Evolutionary conservation across 64 coral and sea anemone species (phyloP).

Genomic region (Hydrozoanthus tunicans): DNA sequence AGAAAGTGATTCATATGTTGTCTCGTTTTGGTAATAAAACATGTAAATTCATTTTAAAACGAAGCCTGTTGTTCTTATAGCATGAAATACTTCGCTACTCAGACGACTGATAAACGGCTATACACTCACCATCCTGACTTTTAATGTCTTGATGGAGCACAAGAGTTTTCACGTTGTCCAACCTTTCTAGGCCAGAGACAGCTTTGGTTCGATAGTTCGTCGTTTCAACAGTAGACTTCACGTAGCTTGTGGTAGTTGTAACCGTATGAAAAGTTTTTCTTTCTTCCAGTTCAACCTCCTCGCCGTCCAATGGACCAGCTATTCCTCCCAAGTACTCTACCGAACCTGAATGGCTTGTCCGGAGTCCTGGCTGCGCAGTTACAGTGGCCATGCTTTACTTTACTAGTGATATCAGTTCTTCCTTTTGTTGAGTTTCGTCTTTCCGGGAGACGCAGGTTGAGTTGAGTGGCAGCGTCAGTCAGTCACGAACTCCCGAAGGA

Average conservation of each 20-base stretch:
- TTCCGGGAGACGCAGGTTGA: neutral
- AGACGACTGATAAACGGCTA: neutral
- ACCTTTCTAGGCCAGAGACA: slow-evolving; percentile 11
- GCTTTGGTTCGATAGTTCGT: neutral
- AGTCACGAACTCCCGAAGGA: slow-evolving; percentile 1
- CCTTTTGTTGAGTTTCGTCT: neutral
- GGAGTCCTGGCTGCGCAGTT: slow-evolving; percentile 20
- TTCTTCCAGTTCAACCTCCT: slow-evolving; percentile 36
- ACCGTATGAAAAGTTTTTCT: neutral
- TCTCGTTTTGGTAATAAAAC: neutral
- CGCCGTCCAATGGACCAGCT: neutral
- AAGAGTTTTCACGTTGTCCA: slow-evolving; percentile 10
- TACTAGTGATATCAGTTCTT: neutral
- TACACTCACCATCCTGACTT: slow-evolving; percentile 22
- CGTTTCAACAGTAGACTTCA: neutral
- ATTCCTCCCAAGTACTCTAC: slow-evolving; percentile 55
- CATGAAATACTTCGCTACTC: too few relatives aligned
- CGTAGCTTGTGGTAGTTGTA: neutral
- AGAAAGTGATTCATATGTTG: too few relatives aligned
- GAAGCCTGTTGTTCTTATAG: neutral
- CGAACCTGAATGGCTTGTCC: slow-evolving; percentile 37
- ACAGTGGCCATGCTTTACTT: slow-evolving; percentile 18
- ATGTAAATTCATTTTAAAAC: neutral
- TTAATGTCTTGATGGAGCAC: slow-evolving; percentile 29
- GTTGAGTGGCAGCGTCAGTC: neutral